Percentiles rank a stretch among this genome's conserved stretches.
Evolutionary conservation across 2,888 invertebrate species (phyloP).

Genomic region (Leptopilina drosophilae): DNA sequence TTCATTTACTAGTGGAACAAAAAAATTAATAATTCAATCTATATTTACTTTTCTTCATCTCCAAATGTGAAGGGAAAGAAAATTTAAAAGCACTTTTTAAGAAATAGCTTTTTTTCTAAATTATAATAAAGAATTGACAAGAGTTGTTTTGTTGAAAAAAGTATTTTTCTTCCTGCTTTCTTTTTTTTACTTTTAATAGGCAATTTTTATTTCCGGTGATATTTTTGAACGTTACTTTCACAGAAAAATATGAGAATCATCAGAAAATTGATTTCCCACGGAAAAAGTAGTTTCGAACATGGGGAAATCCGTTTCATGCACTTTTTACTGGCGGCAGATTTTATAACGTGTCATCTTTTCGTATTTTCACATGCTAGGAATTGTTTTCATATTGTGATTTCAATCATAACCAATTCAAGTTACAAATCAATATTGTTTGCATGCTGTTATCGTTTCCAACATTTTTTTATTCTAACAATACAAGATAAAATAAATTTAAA

Average conservation of each 20-base stretch:
- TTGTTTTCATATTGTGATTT: constrained; percentile 11
- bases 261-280: background rate
- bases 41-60: too few species aligned
- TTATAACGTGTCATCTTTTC: constrained; percentile 8
- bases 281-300: background rate
- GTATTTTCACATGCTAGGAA: background rate
- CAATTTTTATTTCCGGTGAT: background rate
- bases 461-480: background rate
- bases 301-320: background rate
- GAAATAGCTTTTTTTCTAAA: too few species aligned
- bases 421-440: background rate
- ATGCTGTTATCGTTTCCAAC: background rate
- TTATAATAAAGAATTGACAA: too few species aligned
- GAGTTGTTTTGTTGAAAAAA: too few species aligned
- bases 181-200: background rate
- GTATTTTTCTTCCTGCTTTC: too few species aligned
- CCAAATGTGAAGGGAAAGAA: too few species aligned
- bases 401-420: background rate
- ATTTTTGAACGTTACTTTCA: background rate
- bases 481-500: too few species aligned
- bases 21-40: too few species aligned
- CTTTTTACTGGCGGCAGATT: background rate
- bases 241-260: background rate
- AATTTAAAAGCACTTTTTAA: too few species aligned
- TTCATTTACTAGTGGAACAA: too few species aligned